A percentile compares a stretch with the other conserved stretches of the same genome.
These are phyloP conservation scores for Drosophila bipectinata DNA, from an alignment of 1,140 invertebrate species.

Conservation along the genomic window DNA sequence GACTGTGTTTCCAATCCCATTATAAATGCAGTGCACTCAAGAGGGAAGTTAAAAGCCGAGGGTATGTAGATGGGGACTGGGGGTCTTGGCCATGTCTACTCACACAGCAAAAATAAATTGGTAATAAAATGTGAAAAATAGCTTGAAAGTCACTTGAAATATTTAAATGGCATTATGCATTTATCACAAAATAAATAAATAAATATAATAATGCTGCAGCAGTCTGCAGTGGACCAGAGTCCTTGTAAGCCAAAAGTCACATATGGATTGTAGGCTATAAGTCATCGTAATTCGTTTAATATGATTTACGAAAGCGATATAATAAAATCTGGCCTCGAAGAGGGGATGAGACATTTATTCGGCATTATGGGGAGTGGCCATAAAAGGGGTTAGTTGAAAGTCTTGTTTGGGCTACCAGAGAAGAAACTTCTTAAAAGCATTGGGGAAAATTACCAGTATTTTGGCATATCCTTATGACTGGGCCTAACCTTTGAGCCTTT, in stretches of 20 bases:
- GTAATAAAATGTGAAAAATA: constrained; percentile 81
- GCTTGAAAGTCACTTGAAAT: constrained; percentile 63
- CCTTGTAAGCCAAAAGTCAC: constrained; percentile 17
- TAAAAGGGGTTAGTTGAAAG: constrained; percentile 14
- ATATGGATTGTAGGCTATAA: constrained; percentile 60
- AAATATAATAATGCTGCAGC: constrained; percentile 72
- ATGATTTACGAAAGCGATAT: constrained; percentile 68
- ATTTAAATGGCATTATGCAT: constrained; percentile 75
- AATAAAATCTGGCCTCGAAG: constrained; percentile 46
- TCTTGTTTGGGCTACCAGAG: neutral
- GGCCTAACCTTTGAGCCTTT: too few species aligned
- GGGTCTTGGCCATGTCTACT: constrained; percentile 26
- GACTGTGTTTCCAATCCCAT: constrained; percentile 32
- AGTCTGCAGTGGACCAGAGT: constrained; percentile 41
- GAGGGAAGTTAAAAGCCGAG: neutral
- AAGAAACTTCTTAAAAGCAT: neutral
- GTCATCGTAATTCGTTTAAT: constrained; percentile 77
- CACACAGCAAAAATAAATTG: constrained; percentile 68
- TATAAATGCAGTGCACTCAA: constrained; percentile 53
- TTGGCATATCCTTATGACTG: neutral
- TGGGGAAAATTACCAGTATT: neutral
- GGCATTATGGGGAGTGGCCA: constrained; percentile 43
- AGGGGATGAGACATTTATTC: constrained; percentile 50
- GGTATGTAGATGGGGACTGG: neutral
- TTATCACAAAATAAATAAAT: constrained; percentile 66